Evolutionary conservation across 2,797 vertebrate species (phyloP).

Genomic region (Oryzias dopingdopingensis): DNA sequence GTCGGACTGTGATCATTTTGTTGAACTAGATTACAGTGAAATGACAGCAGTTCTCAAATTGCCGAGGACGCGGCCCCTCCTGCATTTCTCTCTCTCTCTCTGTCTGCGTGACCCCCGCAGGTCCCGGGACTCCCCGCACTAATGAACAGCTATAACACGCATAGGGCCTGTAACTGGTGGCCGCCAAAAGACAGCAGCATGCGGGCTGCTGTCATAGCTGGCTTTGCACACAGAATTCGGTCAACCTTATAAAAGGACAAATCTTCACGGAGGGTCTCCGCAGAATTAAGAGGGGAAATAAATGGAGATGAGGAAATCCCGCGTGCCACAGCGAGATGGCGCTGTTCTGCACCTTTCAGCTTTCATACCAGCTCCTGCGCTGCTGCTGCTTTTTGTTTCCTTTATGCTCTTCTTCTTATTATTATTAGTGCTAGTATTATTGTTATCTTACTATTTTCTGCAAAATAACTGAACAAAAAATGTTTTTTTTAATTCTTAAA

Average conservation of each 20-base stretch:
- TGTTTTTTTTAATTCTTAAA: too few relatives aligned
- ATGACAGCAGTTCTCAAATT: constrained; percentile 40
- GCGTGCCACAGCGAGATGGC: constrained; percentile 74
- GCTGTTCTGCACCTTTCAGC: constrained; percentile 71
- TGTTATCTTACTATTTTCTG: too few relatives aligned
- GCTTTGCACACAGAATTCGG: constrained; percentile 43
- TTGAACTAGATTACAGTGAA: constrained; percentile 57
- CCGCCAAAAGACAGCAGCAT: constrained; percentile 58
- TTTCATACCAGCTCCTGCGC: constrained; percentile 12
- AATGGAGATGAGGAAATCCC: constrained; percentile 10
- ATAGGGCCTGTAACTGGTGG: constrained; percentile 35
- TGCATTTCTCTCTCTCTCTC: neutral
- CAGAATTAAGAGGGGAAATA: constrained; percentile 6
- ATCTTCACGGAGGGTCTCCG: constrained; percentile 53
- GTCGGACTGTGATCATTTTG: constrained; percentile 51
- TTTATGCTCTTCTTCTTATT: neutral
- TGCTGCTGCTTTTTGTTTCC: constrained; percentile 2
- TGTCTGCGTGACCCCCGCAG: constrained; percentile 35
- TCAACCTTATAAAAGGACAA: constrained; percentile 58
- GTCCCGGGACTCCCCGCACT: constrained; percentile 46
- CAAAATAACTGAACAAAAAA: too few relatives aligned
- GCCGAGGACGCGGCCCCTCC: constrained; percentile 18
- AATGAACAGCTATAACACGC: constrained; percentile 62
- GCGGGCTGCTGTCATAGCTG: constrained; percentile 55
- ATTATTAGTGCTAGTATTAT: neutral